phyloP scores from a whole-genome alignment of 2,888 invertebrate species.

The Trypoxylon attenuatum region DNA sequence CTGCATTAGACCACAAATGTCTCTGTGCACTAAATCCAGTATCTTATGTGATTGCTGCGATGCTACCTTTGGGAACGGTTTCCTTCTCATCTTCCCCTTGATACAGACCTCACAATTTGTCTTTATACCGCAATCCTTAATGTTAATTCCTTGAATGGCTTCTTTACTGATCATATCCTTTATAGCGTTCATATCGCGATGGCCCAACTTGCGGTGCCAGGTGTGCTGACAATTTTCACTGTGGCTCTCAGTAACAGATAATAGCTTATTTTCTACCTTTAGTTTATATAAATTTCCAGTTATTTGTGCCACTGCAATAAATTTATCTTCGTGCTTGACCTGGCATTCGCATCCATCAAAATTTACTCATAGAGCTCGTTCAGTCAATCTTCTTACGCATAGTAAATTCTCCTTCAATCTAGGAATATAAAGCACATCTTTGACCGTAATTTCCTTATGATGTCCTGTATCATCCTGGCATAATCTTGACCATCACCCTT shows the following conservation, averaged over 20 bases:
- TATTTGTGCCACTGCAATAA: not conserved
- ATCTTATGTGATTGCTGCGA: not conserved
- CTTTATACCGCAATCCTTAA: constrained; percentile 42
- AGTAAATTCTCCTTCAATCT: not conserved
- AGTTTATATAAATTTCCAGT: not conserved
- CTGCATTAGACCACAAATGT: constrained; percentile 62
- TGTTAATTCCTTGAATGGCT: constrained; percentile 37
- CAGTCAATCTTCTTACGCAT: not conserved
- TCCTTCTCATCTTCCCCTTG: constrained; percentile 46
- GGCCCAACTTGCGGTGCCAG: constrained; percentile 4
- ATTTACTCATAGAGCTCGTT: not conserved
- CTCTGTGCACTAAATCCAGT: constrained; percentile 56
- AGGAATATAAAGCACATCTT: not conserved
- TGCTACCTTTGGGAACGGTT: constrained; percentile 9
- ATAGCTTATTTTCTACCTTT: not conserved
- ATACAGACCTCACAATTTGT: constrained; percentile 44
- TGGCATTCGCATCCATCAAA: not conserved
- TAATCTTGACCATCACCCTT: too few relatives aligned
- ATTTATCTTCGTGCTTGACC: not conserved
- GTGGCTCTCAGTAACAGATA: not conserved
- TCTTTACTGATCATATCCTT: constrained; percentile 19
- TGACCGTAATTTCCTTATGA: too few relatives aligned
- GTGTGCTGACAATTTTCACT: not conserved
- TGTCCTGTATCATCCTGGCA: too few relatives aligned
- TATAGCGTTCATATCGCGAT: not conserved